Percentiles rank a stretch among this genome's conserved stretches.
phyloP scores from a whole-genome alignment of 2,888 invertebrate genomes.

The Harpalus rufipes region DNA sequence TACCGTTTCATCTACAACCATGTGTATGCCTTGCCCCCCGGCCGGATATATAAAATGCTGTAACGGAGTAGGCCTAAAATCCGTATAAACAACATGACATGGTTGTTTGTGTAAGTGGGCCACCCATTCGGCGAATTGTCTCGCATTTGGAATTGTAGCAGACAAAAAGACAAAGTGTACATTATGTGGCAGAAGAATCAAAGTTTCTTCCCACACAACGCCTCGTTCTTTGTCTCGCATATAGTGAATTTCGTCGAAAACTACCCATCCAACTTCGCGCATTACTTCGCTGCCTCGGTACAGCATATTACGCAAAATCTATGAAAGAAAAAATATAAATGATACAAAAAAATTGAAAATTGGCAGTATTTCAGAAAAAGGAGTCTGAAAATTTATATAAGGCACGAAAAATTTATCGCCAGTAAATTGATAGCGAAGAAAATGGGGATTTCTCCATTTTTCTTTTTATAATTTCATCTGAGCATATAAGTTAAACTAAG shows the following conservation, averaged over 20 bases:
- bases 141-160: slow-evolving; percentile 99
- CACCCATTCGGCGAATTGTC: slow-evolving; percentile 97
- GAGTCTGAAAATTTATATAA: no score
- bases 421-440: no score
- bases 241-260: slow-evolving; percentile 99
- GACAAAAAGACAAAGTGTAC: slow-evolving; percentile 99
- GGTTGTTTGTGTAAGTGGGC: slow-evolving; percentile 96
- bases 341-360: no score
- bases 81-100: slow-evolving; percentile 99
- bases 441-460: no score
- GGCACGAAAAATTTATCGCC: no score
- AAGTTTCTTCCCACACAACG: slow-evolving; percentile 99
- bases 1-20: slow-evolving; percentile 95
- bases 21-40: slow-evolving; percentile 96
- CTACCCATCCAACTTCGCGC: slow-evolving; percentile 99
- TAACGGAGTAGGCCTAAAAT: slow-evolving; percentile 97
- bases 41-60: slow-evolving; percentile 99
- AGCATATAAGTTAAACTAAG: no score
- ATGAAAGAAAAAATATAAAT: slow-evolving; percentile 55
- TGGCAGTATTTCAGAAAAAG: no score
- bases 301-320: slow-evolving; percentile 98
- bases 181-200: slow-evolving; percentile 97
- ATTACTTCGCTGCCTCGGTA: slow-evolving; percentile 99
- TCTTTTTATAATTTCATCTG: no score
- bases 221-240: slow-evolving; percentile 99